Percentiles rank a stretch among this genome's conserved stretches.
Conservation (phyloP, 2,113 vertebrate genomes). For the Myocastor coypus region DNA sequence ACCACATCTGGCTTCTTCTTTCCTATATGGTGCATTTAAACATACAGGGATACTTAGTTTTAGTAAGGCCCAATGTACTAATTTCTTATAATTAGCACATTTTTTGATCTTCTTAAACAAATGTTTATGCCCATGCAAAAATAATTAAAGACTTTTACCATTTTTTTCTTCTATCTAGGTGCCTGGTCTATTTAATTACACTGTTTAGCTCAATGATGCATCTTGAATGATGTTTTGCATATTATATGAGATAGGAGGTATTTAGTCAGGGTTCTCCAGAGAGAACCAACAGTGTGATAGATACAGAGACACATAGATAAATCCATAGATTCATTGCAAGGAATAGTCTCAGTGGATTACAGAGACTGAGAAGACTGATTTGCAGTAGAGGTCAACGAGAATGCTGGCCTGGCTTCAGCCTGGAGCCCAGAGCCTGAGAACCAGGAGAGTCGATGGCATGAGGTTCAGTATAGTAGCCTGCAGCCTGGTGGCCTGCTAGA, state of each 20-base stretch:
- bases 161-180: not conserved
- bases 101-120: constrained; percentile 43
- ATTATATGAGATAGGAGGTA: not conserved
- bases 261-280: not conserved
- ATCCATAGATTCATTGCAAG: not conserved
- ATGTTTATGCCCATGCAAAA: not conserved
- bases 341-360: not conserved
- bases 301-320: not conserved
- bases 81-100: not conserved
- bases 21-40: not conserved
- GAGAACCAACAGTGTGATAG: not conserved
- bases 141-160: not conserved
- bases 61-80: not conserved
- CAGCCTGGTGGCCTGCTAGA: not conserved
- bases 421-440: not conserved
- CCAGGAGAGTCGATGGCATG: no score
- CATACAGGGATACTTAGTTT: not conserved
- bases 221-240: not conserved
- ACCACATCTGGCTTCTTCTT: no score
- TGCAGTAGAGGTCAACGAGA: not conserved
- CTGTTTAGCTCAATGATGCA: not conserved
- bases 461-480: not conserved
- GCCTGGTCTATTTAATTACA: not conserved
- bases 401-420: not conserved
- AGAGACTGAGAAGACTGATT: not conserved